phyloP scores from a whole-genome alignment of 1,140 invertebrate genomes.

The Anastatus disparis region DNA sequence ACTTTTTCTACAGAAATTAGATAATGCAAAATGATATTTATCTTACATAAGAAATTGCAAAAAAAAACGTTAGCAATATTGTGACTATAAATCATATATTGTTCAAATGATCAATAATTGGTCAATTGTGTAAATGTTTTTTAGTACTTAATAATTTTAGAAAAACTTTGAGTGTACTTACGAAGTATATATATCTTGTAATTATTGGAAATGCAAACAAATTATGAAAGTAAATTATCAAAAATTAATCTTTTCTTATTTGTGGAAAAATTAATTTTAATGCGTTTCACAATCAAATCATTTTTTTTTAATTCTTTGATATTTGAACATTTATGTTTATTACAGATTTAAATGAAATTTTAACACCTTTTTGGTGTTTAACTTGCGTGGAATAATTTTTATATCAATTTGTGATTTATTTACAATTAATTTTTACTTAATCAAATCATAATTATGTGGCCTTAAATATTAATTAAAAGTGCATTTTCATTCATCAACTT shows the following conservation, averaged over 20 bases:
- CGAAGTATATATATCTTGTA: constrained; percentile 27
- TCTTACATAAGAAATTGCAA: no score
- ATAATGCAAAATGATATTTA: constrained; percentile 13
- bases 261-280: no score
- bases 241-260: neutral
- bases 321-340: no score
- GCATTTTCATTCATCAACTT: neutral
- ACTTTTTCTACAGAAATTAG: constrained; percentile 7
- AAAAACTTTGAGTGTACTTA: constrained; percentile 18
- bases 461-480: no score
- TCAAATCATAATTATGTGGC: no score
- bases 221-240: no score
- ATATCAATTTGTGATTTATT: no score
- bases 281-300: no score
- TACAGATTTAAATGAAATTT: no score
- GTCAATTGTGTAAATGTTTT: constrained; percentile 22
- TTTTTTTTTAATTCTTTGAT: neutral
- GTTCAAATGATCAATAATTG: constrained; percentile 7
- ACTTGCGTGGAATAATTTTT: no score
- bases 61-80: constrained; percentile 26
- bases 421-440: no score
- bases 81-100: constrained; percentile 31
- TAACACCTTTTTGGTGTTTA: no score
- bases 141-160: constrained; percentile 36
- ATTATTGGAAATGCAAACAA: constrained; percentile 29